These are phyloP conservation scores for Sialis lutaria DNA, from an alignment of 2,888 invertebrate genomes.

Conservation along the genomic window DNA sequence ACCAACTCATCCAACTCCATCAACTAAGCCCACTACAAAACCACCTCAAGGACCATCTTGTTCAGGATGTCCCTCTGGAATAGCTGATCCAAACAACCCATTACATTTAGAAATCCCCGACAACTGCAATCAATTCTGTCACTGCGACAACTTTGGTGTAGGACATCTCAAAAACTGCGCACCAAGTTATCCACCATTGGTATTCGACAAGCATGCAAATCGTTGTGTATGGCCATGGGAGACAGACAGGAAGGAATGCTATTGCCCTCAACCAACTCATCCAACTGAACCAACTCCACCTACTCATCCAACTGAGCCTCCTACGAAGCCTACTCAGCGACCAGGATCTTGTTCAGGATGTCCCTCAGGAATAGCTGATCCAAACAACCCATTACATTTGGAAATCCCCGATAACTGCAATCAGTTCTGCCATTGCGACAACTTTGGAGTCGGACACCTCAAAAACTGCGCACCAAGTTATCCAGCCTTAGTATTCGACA, in stretches of 20 bases:
- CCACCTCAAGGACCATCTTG: neutral
- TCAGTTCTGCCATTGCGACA: neutral
- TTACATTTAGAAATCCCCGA: neutral
- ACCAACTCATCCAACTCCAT: too few relatives aligned
- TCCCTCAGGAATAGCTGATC: neutral
- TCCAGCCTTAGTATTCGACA: neutral
- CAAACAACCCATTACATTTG: neutral
- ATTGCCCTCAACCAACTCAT: neutral
- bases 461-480: neutral
- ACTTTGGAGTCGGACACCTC: neutral
- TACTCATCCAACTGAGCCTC: neutral
- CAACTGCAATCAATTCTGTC: neutral
- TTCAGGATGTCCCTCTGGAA: neutral
- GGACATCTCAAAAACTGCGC: neutral
- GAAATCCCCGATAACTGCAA: neutral
- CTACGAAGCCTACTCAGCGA: neutral
- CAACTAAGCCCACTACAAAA: neutral
- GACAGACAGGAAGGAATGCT: neutral
- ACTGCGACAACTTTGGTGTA: neutral
- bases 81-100: neutral
- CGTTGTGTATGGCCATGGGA: neutral
- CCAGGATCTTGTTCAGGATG: neutral
- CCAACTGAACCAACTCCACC: neutral
- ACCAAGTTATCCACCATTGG: neutral
- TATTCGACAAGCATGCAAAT: neutral